These are phyloP conservation scores for Myotis myotis DNA, from an alignment of 2,797 vertebrate species.

Conservation along the genomic window DNA sequence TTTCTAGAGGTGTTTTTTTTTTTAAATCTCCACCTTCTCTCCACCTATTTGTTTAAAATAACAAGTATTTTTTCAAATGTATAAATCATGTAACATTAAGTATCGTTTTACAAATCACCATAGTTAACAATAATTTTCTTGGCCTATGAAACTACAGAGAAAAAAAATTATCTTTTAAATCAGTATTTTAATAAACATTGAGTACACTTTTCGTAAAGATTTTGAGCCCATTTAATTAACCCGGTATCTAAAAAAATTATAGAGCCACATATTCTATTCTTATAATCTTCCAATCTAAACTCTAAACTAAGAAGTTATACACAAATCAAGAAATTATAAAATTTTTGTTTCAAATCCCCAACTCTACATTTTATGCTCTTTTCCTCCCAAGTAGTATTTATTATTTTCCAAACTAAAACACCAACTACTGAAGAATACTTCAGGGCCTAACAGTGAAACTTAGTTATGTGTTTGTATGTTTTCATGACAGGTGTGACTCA, in stretches of 20 bases:
- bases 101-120: constrained; percentile 17
- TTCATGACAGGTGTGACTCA: constrained; percentile 21
- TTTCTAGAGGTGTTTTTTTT: not conserved
- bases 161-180: constrained; percentile 43
- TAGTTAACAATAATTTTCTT: constrained; percentile 38
- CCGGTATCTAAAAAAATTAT: not conserved
- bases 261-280: constrained; percentile 21
- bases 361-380: not conserved
- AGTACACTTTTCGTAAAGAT: constrained; percentile 6
- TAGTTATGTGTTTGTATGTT: not conserved
- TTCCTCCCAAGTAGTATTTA: not conserved
- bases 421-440: not conserved
- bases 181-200: constrained; percentile 17
- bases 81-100: constrained; percentile 19
- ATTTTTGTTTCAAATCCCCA: not conserved
- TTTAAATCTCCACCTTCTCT: not conserved
- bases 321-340: not conserved
- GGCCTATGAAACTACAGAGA: not conserved
- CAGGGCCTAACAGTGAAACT: not conserved
- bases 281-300: not conserved
- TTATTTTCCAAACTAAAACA: constrained; percentile 52
- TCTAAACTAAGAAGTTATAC: constrained; percentile 21
- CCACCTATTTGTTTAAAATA: not conserved
- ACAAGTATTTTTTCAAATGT: constrained; percentile 26
- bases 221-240: not conserved